phyloP scores from a whole-genome alignment of 2,113 vertebrate genomes.

The Neodontobutis hainanensis region DNA sequence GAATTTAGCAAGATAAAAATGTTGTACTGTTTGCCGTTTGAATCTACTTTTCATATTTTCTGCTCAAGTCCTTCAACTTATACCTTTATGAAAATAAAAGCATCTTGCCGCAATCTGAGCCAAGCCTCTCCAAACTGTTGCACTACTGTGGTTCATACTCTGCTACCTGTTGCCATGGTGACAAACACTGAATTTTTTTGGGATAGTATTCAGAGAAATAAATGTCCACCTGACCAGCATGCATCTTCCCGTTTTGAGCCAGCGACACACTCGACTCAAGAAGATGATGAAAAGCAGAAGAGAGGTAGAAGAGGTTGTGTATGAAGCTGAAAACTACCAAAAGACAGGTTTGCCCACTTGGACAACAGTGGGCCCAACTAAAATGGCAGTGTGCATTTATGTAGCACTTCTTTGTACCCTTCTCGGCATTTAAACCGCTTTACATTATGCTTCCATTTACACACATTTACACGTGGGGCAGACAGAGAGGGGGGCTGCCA shows the following conservation, averaged over 20 bases:
- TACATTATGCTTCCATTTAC: too few species aligned
- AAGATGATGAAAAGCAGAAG: slow-evolving; percentile 52
- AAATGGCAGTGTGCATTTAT: too few species aligned
- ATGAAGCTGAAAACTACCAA: slow-evolving; percentile 17
- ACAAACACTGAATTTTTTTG: slow-evolving; percentile 45
- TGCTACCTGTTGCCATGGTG: slow-evolving; percentile 69
- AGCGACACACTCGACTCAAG: slow-evolving; percentile 30
- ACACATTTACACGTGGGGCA: too few species aligned
- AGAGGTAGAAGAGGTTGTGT: slow-evolving; percentile 36
- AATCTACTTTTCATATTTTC: too few species aligned
- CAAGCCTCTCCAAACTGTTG: slow-evolving; percentile 37
- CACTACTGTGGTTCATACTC: slow-evolving; percentile 34
- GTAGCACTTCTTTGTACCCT: too few species aligned
- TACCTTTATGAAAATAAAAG: slow-evolving; percentile 39
- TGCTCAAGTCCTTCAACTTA: background rate
- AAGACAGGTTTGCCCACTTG: slow-evolving; percentile 26
- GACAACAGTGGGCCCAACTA: background rate
- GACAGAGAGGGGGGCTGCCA: too few species aligned
- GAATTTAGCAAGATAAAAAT: too few species aligned
- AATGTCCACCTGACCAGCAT: slow-evolving; percentile 34
- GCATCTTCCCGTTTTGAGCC: slow-evolving; percentile 31
- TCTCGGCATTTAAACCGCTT: too few species aligned
- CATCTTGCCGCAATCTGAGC: slow-evolving; percentile 17
- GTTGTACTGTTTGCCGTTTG: too few species aligned
- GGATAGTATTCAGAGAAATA: slow-evolving; percentile 42